A percentile compares a stretch with the other conserved stretches of the same genome.
Evolutionary conservation across 2,113 vertebrate genomes (phyloP).

Genomic region (Eclectus roratus): DNA sequence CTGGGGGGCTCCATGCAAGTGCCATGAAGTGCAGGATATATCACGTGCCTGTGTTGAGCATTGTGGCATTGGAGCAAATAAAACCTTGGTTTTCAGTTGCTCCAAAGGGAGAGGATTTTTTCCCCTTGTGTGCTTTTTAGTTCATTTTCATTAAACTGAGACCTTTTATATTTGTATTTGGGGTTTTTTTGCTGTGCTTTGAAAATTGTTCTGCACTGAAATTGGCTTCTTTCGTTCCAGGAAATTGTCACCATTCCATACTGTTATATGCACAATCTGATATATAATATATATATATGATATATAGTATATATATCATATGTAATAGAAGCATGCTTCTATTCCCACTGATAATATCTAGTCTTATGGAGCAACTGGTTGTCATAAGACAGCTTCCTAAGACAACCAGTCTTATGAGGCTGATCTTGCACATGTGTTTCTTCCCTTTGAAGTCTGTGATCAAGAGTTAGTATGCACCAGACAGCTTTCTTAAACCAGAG

Average conservation of each 20-base stretch:
- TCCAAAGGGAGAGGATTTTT: not conserved
- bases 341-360: not conserved
- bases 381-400: not conserved
- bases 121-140: not conserved
- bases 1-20: fast-evolving
- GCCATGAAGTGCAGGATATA: fast-evolving
- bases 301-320: not conserved
- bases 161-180: not conserved
- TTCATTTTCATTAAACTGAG: not conserved
- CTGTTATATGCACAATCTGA: not conserved
- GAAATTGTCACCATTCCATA: not conserved
- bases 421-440: constrained; percentile 45
- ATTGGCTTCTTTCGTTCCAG: not conserved
- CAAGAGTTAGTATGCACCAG: constrained; percentile 24
- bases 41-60: fast-evolving
- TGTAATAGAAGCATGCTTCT: not conserved
- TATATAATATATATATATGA: not conserved
- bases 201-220: not conserved
- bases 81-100: not conserved
- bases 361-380: not conserved
- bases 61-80: no score
- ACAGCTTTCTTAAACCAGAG: not conserved
- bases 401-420: not conserved
- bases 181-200: not conserved
- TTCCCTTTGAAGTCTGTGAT: constrained; percentile 60